Evolutionary conservation across 2,888 invertebrate species (phyloP), one percentile per base, ranked within the genome.

Genomic region (Drosophila acutilabella): DNA sequence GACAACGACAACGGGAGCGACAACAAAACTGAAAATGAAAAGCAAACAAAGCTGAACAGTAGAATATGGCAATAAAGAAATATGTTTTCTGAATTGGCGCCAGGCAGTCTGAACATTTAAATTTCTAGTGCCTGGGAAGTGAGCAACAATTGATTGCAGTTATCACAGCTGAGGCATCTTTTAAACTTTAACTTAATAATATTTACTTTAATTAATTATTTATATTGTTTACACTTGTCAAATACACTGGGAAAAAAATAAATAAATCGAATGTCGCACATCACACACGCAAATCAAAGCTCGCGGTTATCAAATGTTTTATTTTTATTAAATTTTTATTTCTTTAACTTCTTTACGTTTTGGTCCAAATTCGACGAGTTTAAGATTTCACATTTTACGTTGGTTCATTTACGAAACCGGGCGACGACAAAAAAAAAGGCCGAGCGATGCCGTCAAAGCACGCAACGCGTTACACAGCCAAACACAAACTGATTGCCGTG

Each of bases 401-500:
- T 33, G 2, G 10, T 53, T 30, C 53, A 18, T 23, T 42, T 13
- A 26, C 53, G 41, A 41, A 53, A 53, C 53, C 53, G 53, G 54
- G 54, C 42, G 30, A 33, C 30, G 23, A 33, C 33, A 33, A 36
- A 36, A 36, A 36, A 36, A 36, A 36, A 4, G 36, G 36, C 45
- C 61, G 45, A 54, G 30, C 41, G 41, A 48, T 36, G 38, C 44
- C 38, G 74, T 53, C 65, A 62, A 81, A 83, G 71, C 89, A 88
- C 81, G 84, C 88, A 89, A 84, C 87, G 87, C 88, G 89, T 87
- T 89, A 87, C 91, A 90, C 91, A 91, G 92, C 91, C 91, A 90
- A 92, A 92, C 84, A 90, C 90, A 90, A 92, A 92, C 92, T 92
- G 90, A 91, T 81, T 89, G 78, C 81, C 82, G 82, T 88, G 84